These are phyloP conservation scores for Lordiphosa fenestrarum DNA, from an alignment of 2,888 invertebrate genomes.

Conservation along the genomic window DNA sequence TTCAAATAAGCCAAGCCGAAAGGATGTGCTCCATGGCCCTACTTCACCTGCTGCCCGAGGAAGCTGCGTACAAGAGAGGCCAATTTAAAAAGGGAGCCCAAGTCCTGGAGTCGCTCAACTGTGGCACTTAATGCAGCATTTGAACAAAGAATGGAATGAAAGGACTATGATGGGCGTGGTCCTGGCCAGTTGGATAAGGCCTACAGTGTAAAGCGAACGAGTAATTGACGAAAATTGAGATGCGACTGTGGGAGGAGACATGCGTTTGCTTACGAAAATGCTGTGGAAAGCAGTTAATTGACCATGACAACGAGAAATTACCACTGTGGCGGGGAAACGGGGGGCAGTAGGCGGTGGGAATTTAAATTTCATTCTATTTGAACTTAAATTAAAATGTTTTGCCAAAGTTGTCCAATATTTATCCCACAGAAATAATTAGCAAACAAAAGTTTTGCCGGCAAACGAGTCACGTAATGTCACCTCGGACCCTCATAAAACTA, in stretches of 20 bases:
- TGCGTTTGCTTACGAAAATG: slow-evolving; percentile 26
- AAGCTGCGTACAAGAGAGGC: slow-evolving; percentile 35
- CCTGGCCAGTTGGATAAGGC: slow-evolving; percentile 15
- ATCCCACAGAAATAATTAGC: slow-evolving; percentile 30
- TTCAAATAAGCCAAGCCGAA: slow-evolving; percentile 51
- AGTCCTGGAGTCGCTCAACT: slow-evolving; percentile 47
- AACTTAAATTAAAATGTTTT: neutral
- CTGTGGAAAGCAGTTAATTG: slow-evolving; percentile 60
- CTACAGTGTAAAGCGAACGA: slow-evolving; percentile 40
- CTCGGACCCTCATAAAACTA: slow-evolving; percentile 58
- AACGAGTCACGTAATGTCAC: slow-evolving; percentile 28
- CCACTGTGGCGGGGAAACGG: slow-evolving; percentile 56
- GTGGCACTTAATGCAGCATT: slow-evolving; percentile 63
- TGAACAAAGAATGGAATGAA: slow-evolving; percentile 54
- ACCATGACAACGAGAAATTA: slow-evolving; percentile 71
- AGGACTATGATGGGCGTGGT: slow-evolving; percentile 19
- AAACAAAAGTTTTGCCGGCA: slow-evolving; percentile 14
- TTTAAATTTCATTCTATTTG: slow-evolving; percentile 44
- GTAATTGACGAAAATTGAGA: slow-evolving; percentile 69
- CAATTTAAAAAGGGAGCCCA: slow-evolving; percentile 42
- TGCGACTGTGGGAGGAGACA: slow-evolving; percentile 33
- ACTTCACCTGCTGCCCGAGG: slow-evolving; percentile 39
- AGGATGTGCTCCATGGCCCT: slow-evolving; percentile 31
- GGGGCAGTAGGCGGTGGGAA: slow-evolving; percentile 40
- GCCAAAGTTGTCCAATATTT: slow-evolving; percentile 1